These are phyloP conservation scores for Bubalus kerabau DNA, from an alignment of 2,113 vertebrate species.

Conservation along the genomic window DNA sequence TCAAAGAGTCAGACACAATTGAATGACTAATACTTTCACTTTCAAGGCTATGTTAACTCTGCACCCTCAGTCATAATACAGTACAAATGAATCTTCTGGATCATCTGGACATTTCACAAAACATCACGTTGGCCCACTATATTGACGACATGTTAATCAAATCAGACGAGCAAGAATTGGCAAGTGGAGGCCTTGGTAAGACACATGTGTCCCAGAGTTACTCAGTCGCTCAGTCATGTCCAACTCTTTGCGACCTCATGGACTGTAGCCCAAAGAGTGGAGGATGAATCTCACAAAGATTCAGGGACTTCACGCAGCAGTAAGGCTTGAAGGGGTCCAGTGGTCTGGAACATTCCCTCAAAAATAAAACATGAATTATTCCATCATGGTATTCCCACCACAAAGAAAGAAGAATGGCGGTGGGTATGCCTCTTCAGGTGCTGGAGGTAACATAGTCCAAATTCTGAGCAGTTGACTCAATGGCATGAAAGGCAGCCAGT, in stretches of 20 bases:
- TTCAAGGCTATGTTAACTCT: background rate
- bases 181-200: background rate
- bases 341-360: background rate
- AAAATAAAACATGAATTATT: background rate
- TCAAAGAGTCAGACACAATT: background rate
- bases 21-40: background rate
- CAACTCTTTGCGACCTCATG: background rate
- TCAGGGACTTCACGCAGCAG: background rate
- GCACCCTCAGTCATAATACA: background rate
- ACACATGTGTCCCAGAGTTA: background rate
- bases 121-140: background rate
- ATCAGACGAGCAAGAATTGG: background rate
- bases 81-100: background rate
- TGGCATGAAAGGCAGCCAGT: background rate
- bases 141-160: background rate
- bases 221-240: background rate
- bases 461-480: background rate
- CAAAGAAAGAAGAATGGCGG: background rate
- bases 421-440: background rate
- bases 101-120: background rate
- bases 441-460: background rate
- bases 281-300: background rate
- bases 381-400: background rate
- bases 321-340: background rate
- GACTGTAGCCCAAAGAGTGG: background rate